Evolutionary conservation across 2,113 vertebrate species (phyloP).

Genomic region (Strix uralensis): DNA sequence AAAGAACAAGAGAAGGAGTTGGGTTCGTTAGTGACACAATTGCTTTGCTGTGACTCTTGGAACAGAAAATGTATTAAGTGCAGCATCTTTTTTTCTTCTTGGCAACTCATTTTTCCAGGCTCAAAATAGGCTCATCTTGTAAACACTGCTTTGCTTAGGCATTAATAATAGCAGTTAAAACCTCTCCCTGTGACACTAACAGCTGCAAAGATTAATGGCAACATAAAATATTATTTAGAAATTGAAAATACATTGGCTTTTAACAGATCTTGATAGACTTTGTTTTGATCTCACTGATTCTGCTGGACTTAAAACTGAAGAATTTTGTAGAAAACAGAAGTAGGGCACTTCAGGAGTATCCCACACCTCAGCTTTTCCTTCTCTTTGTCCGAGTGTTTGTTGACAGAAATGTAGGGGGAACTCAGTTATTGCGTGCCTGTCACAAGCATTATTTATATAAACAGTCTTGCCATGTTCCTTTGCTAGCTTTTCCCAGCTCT

Average conservation of each 20-base stretch:
- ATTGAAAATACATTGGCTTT: background rate
- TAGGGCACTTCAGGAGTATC: background rate
- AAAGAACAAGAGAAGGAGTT: background rate
- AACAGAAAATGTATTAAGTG: background rate
- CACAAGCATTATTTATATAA: slow-evolving; percentile 1
- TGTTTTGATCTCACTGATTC: background rate
- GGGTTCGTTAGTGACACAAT: background rate
- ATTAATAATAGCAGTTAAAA: slow-evolving; percentile 47
- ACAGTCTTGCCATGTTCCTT: background rate
- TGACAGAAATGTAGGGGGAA: background rate
- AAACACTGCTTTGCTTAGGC: slow-evolving; percentile 15
- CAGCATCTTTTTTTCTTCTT: slow-evolving; percentile 38
- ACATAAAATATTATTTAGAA: background rate
- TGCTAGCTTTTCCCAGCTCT: background rate
- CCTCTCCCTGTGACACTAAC: slow-evolving; percentile 6
- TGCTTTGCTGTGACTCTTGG: slow-evolving; percentile 28
- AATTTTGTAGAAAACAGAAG: background rate
- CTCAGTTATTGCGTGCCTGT: background rate
- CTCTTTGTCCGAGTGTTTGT: background rate
- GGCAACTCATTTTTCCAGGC: slow-evolving; percentile 54
- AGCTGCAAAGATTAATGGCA: slow-evolving; percentile 13
- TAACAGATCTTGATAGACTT: background rate
- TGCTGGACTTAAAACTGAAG: background rate
- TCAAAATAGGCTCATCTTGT: slow-evolving; percentile 59
- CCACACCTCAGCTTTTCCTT: background rate